Conservation (phyloP, 2,888 invertebrate genomes). For the Leucozona laternaria region DNA sequence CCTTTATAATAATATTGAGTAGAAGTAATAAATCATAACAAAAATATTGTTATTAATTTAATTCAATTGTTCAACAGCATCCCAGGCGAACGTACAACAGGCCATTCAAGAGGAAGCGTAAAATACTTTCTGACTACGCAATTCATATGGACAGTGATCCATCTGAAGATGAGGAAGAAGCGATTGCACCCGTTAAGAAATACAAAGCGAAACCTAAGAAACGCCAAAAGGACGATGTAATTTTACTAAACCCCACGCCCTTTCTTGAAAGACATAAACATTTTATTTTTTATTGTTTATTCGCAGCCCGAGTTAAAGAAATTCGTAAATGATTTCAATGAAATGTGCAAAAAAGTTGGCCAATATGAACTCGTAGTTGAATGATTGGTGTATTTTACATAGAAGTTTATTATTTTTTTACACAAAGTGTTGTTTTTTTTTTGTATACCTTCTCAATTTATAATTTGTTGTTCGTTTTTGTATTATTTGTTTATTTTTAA, state of each 20-base stretch:
- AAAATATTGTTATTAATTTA: background rate
- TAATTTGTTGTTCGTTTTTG: slow-evolving; percentile 52
- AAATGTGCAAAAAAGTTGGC: slow-evolving; percentile 81
- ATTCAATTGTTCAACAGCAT: slow-evolving; percentile 74
- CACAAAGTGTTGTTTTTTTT: slow-evolving; percentile 50
- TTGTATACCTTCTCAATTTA: slow-evolving; percentile 33
- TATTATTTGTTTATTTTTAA: slow-evolving; percentile 33
- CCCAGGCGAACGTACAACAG: slow-evolving; percentile 80
- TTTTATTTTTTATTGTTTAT: background rate
- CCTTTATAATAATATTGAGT: no score
- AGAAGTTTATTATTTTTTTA: slow-evolving; percentile 40
- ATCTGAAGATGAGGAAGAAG: slow-evolving; percentile 77
- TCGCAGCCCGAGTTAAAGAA: slow-evolving; percentile 77
- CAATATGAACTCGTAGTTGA: slow-evolving; percentile 80
- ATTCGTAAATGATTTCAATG: slow-evolving; percentile 81
- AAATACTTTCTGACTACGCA: slow-evolving; percentile 77
- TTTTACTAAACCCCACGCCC: background rate
- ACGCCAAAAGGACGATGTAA: slow-evolving; percentile 52
- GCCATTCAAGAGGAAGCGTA: slow-evolving; percentile 79
- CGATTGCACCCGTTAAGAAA: slow-evolving; percentile 70
- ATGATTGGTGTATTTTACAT: slow-evolving; percentile 53
- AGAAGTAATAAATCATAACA: no score
- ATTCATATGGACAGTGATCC: slow-evolving; percentile 79
- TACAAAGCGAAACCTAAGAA: slow-evolving; percentile 72
- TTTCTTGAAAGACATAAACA: background rate